Evolutionary conservation across 2,797 vertebrate genomes (phyloP).

Genomic region (Danio choprae): DNA sequence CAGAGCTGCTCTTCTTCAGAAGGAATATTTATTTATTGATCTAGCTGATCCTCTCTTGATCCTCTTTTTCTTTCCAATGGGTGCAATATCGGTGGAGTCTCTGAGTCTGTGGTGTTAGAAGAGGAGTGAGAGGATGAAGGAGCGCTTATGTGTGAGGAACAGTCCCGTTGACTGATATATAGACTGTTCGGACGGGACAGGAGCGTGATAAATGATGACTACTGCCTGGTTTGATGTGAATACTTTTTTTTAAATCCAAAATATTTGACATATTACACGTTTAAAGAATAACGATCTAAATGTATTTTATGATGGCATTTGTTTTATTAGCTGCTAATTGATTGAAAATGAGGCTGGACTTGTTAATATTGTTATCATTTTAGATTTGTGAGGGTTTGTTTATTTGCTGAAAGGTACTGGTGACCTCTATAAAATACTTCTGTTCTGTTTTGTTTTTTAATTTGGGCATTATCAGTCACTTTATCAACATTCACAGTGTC

Average conservation of each 20-base stretch:
- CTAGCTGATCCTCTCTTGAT: slow-evolving; percentile 52
- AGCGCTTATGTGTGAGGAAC: slow-evolving; percentile 40
- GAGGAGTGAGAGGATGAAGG: slow-evolving; percentile 40
- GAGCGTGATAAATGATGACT: slow-evolving; percentile 61
- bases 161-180: slow-evolving; percentile 46
- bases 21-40: slow-evolving; percentile 54
- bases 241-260: slow-evolving; percentile 56
- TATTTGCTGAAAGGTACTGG: slow-evolving; percentile 60
- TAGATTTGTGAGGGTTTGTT: slow-evolving; percentile 45
- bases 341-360: slow-evolving; percentile 72
- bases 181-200: slow-evolving; percentile 55
- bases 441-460: slow-evolving; percentile 41
- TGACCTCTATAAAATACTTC: slow-evolving; percentile 58
- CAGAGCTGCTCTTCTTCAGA: slow-evolving; percentile 41
- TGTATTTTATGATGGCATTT: slow-evolving; percentile 71
- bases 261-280: slow-evolving; percentile 60
- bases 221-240: slow-evolving; percentile 78
- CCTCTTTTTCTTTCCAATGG: slow-evolving; percentile 44
- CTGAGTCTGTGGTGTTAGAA: slow-evolving; percentile 45
- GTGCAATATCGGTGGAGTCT: slow-evolving; percentile 66
- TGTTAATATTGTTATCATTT: slow-evolving; percentile 44
- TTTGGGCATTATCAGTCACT: slow-evolving; percentile 68
- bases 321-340: slow-evolving; percentile 88
- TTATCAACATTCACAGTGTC: slow-evolving; percentile 40
- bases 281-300: slow-evolving; percentile 49